Percentiles rank a stretch among this genome's conserved stretches.
Conservation (phyloP, 2,113 vertebrate species). For the Malurus cyaneus region DNA sequence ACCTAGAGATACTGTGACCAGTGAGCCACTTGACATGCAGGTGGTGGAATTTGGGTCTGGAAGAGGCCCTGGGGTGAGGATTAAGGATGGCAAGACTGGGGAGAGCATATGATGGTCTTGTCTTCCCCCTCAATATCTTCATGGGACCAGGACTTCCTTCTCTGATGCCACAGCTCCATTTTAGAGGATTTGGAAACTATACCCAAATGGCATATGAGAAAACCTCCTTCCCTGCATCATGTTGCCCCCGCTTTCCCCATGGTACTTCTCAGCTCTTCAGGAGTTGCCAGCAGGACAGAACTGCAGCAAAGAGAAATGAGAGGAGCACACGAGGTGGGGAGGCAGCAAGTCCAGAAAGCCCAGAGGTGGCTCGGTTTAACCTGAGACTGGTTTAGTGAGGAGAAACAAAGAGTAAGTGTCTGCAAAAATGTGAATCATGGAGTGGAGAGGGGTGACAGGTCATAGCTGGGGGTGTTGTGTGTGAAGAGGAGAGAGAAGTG, state of each 20-base stretch:
- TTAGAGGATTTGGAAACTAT: not conserved
- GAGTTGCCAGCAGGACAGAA: not conserved
- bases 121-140: not conserved
- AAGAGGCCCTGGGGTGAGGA: not conserved
- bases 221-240: fast-evolving
- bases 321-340: fast-evolving
- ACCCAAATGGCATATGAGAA: not conserved
- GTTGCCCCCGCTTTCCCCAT: not conserved
- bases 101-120: fast-evolving
- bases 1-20: fast-evolving
- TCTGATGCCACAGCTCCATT: not conserved
- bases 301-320: fast-evolving
- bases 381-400: not conserved
- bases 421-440: fast-evolving
- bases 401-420: not conserved
- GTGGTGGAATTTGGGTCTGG: not conserved
- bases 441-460: not conserved
- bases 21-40: not conserved
- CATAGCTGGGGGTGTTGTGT: not conserved
- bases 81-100: not conserved
- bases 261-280: not conserved
- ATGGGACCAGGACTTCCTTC: not conserved
- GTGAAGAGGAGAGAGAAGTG: not conserved
- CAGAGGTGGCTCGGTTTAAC: not conserved
- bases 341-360: not conserved